phyloP scores from a whole-genome alignment of 2,113 vertebrate genomes.

The Microcebus murinus region DNA sequence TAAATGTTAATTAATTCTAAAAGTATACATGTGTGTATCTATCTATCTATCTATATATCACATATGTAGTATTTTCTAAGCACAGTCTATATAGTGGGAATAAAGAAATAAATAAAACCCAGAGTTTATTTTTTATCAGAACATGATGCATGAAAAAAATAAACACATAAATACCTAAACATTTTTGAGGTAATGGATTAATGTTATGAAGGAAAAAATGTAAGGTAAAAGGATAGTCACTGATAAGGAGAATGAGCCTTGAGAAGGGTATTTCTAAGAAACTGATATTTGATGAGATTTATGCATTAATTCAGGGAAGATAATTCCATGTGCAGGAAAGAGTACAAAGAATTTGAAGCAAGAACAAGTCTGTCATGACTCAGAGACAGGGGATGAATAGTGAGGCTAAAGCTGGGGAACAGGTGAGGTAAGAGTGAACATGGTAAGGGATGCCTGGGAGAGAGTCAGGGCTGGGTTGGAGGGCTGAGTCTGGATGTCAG shows the following conservation, averaged over 20 bases:
- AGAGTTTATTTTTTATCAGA: not conserved
- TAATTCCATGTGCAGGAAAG: not conserved
- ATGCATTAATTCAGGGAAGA: not conserved
- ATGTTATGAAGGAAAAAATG: not conserved
- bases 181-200: not conserved
- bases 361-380: not conserved
- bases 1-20: not conserved
- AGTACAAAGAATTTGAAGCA: not conserved
- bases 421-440: not conserved
- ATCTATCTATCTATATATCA: not conserved
- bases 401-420: not conserved
- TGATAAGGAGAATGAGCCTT: not conserved
- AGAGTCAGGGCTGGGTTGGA: fast-evolving
- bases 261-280: not conserved
- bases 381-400: not conserved
- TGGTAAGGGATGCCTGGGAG: fast-evolving
- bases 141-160: not conserved
- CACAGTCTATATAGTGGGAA: not conserved
- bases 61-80: not conserved
- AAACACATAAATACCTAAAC: not conserved
- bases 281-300: not conserved
- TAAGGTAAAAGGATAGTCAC: not conserved
- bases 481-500: too few relatives aligned
- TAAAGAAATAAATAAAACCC: not conserved
- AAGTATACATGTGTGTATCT: not conserved